phyloP scores from a whole-genome alignment of 2,888 invertebrate species.

The Temnothorax unifasciatus region DNA sequence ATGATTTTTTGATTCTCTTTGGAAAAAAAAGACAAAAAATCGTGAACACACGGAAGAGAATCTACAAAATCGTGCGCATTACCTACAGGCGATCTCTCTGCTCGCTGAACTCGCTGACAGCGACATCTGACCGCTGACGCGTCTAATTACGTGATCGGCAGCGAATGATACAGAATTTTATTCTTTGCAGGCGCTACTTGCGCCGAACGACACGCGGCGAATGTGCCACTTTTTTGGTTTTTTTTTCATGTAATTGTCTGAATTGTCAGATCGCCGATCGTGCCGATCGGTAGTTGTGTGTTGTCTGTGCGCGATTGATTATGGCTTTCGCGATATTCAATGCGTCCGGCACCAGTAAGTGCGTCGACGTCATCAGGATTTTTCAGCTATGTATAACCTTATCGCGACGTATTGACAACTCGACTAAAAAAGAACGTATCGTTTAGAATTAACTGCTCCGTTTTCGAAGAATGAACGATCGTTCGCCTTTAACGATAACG shows the following conservation, averaged over 20 bases:
- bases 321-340: conserved; percentile 76
- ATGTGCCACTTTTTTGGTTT: neutral
- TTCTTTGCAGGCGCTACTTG: neutral
- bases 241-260: neutral
- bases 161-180: neutral
- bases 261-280: neutral
- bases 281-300: conserved; percentile 58
- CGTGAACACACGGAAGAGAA: too few relatives aligned
- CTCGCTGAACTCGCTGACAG: neutral
- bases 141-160: neutral
- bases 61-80: too few relatives aligned
- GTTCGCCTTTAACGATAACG: neutral
- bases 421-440: neutral
- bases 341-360: conserved; percentile 75
- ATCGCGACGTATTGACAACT: neutral
- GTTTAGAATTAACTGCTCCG: neutral
- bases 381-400: neutral
- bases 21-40: too few relatives aligned
- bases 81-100: too few relatives aligned
- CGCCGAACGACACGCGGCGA: neutral
- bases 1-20: too few relatives aligned
- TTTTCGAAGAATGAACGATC: neutral
- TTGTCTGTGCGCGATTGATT: conserved; percentile 76
- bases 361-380: conserved; percentile 20
- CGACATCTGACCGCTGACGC: neutral